A percentile compares a stretch with the other conserved stretches of the same genome.
Evolutionary conservation across 2,797 vertebrate species (phyloP).

Genomic region (Smutsia temminckii): DNA sequence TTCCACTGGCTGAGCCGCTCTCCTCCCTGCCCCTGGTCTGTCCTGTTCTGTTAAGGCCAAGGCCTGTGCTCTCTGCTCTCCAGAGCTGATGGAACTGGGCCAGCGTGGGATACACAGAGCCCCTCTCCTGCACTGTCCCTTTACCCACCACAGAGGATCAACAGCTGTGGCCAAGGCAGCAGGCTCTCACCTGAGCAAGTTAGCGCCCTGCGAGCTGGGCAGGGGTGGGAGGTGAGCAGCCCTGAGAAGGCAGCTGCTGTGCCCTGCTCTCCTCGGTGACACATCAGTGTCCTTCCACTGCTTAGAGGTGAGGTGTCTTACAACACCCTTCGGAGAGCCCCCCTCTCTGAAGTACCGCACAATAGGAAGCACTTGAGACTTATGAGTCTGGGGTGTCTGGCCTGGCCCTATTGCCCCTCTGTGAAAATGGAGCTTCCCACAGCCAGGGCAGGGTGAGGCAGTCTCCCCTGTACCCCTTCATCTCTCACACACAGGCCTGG

Average conservation of each 20-base stretch:
- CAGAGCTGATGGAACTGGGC: neutral
- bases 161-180: neutral
- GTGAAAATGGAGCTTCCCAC: neutral
- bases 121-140: neutral
- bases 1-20: neutral
- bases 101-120: neutral
- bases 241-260: neutral
- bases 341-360: neutral
- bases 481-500: neutral
- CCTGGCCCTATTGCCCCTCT: neutral
- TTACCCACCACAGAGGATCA: neutral
- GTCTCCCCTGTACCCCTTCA: too few relatives aligned
- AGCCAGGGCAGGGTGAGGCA: neutral
- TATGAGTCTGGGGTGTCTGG: neutral
- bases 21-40: neutral
- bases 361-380: neutral
- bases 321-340: neutral
- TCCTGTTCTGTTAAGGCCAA: neutral
- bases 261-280: neutral
- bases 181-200: neutral
- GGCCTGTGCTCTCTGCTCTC: neutral
- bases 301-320: neutral
- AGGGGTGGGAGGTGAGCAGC: fast-evolving
- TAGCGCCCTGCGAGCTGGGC: fast-evolving
- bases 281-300: neutral